Base-by-base conservation (phyloP, 1,140 invertebrate species). In the Conus betulinus region DNA sequence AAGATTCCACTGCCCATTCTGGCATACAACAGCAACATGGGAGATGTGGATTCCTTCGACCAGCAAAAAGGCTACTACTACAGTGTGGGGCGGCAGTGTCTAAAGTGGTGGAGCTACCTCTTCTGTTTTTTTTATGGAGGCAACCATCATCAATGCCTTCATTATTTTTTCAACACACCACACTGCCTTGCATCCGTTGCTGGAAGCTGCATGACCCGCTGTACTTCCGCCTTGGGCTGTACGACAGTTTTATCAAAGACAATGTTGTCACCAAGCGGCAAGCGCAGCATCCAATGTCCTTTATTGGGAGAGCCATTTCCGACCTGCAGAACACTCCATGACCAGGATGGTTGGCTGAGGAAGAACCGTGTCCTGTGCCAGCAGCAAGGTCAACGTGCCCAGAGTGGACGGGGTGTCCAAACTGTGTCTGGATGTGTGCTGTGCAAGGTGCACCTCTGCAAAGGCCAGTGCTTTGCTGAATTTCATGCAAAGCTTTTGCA, bases 1-100 rank as follows among this genome's bases (percentile, higher is more conserved):
- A 86, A 86, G 63, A 74, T 86, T 17, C 85, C 85, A 25, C 17
- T 11, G 23, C 63, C 85, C n/a, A 51, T 86, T 7, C 60, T 71
- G 7, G 60, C 57, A 0, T 86, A 86, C 63, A 86, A 86, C 63
- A 2, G 20, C 17, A 71, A 86, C 67, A 86, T 74, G 57, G 60
- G 57, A 13, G 85, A 60, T 2, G 85, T 86, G n/a, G 67, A 74
- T n/a, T 7, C 25, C 67, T 52, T 23, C 23, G 85, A 86, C 85
- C 60, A 3, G 5, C 67, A 39, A 6, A 20, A 60, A 0, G 10
- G 11, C 60, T n/a, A 60, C 60, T n/a, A 60, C 51, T 86, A 86
- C 85, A n/a, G 23, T 39, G 63, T 86, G 23, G 85, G 85, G 3
- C 85, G 57, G 17, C 57, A 20, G n/a, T 67, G 60, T 63, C 10